Base-by-base conservation (phyloP, 2,888 invertebrate genomes). In the Euplexia lucipara region DNA sequence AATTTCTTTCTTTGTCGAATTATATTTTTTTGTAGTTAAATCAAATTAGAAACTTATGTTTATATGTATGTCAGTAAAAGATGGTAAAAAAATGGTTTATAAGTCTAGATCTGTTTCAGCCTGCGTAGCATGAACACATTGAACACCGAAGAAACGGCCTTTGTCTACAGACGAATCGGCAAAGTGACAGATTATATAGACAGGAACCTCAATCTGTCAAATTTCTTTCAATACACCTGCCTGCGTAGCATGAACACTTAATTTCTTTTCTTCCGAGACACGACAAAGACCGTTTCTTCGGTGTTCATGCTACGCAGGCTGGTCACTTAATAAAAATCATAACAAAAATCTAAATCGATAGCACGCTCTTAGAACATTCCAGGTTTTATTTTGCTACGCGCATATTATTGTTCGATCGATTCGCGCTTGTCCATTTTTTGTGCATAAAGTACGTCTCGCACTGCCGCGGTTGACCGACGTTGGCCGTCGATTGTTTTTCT, bases 401-500 rank as follows among this genome's bases (percentile, higher is more conserved):
- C 51, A 51, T 52, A 51, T 22, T 54, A 56, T 45, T 30, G 39
- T 42, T 44, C 16, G 51, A 62, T 66, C 53, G 45, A 69, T 75
- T 80, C 75, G 66, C 51, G 59, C 75, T 80, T 78, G 75, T 67
- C 74, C 63, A 73, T 78, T 83, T 82, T 83, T 73, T 66, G 62
- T 53, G 54, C 57, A 66, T 75, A 81, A 75, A 68, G 66, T 64
- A 63, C 69, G 65, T 54, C 69, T 70, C 69, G 76, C 63, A 53
- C 57, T 61, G 73, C 62, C 67, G 76, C 74, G 79, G 81, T 81
- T 81, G 72, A 82, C 71, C 78, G 80, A 69, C 70, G 76, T 68
- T 57, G 76, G 75, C 57, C 56, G 71, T 49, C 61, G 68, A 78
- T 78, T 81, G 72, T 81, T 83, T 85, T 87, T 85, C 79, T 85